Conservation (phyloP, 2,888 invertebrate species). For the Chydorus sphaericus region DNA sequence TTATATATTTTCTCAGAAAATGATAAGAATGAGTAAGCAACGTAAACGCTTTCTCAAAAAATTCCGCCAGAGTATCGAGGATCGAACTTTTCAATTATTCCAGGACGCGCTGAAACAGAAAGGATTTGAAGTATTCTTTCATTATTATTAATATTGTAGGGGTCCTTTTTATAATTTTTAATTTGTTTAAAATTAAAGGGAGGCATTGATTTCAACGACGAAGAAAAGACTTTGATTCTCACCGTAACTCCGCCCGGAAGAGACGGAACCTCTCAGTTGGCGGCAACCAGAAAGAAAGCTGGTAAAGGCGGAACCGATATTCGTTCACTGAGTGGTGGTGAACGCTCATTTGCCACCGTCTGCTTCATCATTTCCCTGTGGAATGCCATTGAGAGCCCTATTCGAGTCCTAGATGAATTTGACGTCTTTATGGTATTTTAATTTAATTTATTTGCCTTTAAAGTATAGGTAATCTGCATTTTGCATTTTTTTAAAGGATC, state of each 20-base stretch:
- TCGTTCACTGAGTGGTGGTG: slow-evolving; percentile 75
- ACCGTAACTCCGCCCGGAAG: slow-evolving; percentile 22
- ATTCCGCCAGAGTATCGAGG: not conserved
- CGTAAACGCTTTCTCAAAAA: not conserved
- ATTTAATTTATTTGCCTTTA: too few relatives aligned
- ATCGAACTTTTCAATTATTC: not conserved
- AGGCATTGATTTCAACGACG: slow-evolving; percentile 27
- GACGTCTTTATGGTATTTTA: too few relatives aligned
- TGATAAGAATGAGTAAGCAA: not conserved
- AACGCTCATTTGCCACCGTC: slow-evolving; percentile 88
- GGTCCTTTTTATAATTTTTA: not conserved
- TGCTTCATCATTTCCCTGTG: slow-evolving; percentile 85
- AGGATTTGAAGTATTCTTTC: not conserved
- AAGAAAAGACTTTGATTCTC: slow-evolving; percentile 26
- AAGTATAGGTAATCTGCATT: too few relatives aligned
- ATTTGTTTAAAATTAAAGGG: too few relatives aligned
- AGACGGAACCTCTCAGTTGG: not conserved
- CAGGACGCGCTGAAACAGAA: not conserved
- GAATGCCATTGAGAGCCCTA: slow-evolving; percentile 82
- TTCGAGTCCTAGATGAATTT: slow-evolving; percentile 89
- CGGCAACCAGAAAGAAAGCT: not conserved
- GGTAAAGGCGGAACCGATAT: slow-evolving; percentile 2
- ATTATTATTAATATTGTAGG: not conserved
- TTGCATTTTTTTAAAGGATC: slow-evolving; percentile 53
- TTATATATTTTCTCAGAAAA: not conserved